Evolutionary conservation across 2,888 invertebrate genomes (phyloP).

Genomic region (Stenolophus ochropezus): DNA sequence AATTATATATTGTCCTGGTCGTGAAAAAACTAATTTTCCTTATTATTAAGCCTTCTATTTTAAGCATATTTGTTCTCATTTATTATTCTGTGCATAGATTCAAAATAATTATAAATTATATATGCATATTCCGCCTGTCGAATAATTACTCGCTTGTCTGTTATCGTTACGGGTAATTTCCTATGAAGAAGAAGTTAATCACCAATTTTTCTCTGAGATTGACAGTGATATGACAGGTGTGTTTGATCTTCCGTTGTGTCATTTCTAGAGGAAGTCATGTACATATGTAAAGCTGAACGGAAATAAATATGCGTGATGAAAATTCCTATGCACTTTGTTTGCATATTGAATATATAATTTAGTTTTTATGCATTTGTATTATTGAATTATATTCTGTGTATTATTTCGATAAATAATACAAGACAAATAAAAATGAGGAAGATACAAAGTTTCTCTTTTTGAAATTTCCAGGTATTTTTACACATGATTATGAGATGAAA

Average conservation of each 20-base stretch:
- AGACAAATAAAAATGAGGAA: neutral
- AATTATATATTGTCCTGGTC: too few species aligned
- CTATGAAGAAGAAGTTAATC: neutral
- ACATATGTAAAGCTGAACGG: conserved; percentile 1
- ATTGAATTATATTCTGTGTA: neutral
- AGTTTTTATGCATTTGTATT: neutral
- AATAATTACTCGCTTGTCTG: too few species aligned
- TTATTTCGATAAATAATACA: too few species aligned
- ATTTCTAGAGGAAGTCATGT: conserved; percentile 19
- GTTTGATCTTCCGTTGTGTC: conserved; percentile 14
- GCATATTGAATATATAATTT: conserved; percentile 5
- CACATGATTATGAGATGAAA: neutral
- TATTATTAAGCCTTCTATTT: too few species aligned
- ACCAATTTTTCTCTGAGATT: neutral
- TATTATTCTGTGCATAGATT: neutral
- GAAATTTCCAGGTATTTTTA: neutral
- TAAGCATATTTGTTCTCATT: neutral
- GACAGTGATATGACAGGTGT: neutral
- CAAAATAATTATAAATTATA: too few species aligned
- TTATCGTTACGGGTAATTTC: neutral
- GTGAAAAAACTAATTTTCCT: too few species aligned
- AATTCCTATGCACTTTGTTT: neutral
- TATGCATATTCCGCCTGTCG: too few species aligned
- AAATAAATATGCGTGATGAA: conserved; percentile 16
- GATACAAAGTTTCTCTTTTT: neutral